These are phyloP conservation scores for Beris chalybata DNA, from an alignment of 2,888 invertebrate genomes.

Conservation along the genomic window DNA sequence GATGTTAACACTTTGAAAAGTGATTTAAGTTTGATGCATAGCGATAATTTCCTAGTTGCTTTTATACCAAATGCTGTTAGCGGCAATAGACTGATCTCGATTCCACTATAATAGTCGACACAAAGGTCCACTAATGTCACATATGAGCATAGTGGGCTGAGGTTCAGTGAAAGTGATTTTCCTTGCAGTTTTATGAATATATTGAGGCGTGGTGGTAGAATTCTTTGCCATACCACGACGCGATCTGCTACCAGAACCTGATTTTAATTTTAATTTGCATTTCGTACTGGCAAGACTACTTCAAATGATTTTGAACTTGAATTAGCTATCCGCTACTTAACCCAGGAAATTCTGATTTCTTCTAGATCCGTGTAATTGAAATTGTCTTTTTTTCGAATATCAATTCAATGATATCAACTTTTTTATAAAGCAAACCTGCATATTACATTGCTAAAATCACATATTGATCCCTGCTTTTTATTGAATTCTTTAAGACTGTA, in stretches of 20 bases:
- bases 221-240: neutral
- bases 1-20: conserved; percentile 25
- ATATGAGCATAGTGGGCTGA: conserved; percentile 3
- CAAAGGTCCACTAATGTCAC: conserved; percentile 15
- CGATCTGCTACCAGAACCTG: neutral
- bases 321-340: too few relatives aligned
- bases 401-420: too few relatives aligned
- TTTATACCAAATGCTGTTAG: conserved; percentile 19
- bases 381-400: too few relatives aligned
- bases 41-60: conserved; percentile 7
- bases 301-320: too few relatives aligned
- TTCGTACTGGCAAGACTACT: neutral
- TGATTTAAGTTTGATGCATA: conserved; percentile 22
- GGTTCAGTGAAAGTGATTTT: conserved; percentile 27
- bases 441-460: too few relatives aligned
- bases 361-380: too few relatives aligned
- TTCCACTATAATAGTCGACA: neutral
- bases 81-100: neutral
- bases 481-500: too few relatives aligned
- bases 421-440: too few relatives aligned
- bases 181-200: conserved; percentile 5
- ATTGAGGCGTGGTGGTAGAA: conserved; percentile 3
- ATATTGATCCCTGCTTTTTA: too few relatives aligned
- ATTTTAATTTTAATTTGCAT: conserved; percentile 4
- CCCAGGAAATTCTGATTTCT: too few relatives aligned